Evolutionary conservation across 64 coral and sea anemone genomes (phyloP).

Genomic region (Montipora capricornis): DNA sequence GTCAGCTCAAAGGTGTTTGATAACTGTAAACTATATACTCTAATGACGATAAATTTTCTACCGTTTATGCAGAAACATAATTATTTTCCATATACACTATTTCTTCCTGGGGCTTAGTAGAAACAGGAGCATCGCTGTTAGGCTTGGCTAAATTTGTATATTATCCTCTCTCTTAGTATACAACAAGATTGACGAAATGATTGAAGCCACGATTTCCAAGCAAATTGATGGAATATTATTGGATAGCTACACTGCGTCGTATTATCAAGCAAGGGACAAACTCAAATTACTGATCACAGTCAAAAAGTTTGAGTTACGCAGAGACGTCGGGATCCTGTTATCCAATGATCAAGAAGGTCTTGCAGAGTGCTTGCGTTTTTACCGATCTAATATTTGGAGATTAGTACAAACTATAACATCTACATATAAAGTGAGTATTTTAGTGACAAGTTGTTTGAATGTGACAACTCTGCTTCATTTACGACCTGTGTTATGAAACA

Average conservation of each 20-base stretch:
- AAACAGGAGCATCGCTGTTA: too few species aligned
- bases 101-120: too few species aligned
- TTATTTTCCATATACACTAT: too few species aligned
- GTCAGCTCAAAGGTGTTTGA: too few species aligned
- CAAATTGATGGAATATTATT: neutral
- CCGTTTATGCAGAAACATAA: too few species aligned
- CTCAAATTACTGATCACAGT: constrained; percentile 9
- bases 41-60: too few species aligned
- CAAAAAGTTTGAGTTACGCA: constrained; percentile 21
- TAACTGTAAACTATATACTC: too few species aligned
- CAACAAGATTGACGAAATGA: neutral
- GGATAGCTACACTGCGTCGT: neutral
- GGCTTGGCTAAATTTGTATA: too few species aligned
- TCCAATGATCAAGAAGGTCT: neutral
- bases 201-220: neutral
- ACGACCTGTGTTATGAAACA: neutral
- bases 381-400: constrained; percentile 8
- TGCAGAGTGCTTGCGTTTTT: neutral
- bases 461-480: neutral
- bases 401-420: neutral
- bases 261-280: constrained; percentile 8
- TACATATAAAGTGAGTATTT: neutral
- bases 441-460: neutral
- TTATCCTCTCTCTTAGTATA: neutral
- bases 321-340: neutral